Percentiles rank a stretch among this genome's conserved stretches.
phyloP scores from a whole-genome alignment of 2,797 vertebrate genomes.

The Natrix natrix region DNA sequence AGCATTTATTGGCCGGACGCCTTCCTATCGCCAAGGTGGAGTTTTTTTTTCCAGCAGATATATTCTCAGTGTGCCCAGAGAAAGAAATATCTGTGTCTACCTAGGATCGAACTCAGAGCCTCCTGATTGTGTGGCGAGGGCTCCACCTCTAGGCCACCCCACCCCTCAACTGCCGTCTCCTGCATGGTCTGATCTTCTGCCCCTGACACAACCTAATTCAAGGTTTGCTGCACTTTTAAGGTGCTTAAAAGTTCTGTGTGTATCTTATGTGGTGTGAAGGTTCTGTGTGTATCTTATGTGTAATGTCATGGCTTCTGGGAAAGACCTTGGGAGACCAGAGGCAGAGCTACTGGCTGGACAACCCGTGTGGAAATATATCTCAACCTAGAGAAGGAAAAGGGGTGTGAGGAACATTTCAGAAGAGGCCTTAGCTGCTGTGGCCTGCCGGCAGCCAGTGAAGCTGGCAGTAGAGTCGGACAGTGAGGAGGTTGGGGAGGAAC shows the following conservation, averaged over 20 bases:
- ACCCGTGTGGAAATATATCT: neutral
- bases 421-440: neutral
- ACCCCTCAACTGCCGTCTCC: neutral
- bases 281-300: neutral
- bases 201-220: neutral
- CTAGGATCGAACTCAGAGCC: no score
- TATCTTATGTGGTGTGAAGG: neutral
- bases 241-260: neutral
- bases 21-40: no score
- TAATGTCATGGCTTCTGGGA: neutral
- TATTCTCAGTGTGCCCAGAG: no score
- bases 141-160: no score
- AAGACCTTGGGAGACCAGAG: neutral
- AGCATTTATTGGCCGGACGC: no score
- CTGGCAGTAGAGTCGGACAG: no score
- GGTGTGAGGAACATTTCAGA: neutral
- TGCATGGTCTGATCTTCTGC: neutral
- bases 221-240: neutral
- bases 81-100: no score
- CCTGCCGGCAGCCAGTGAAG: no score
- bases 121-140: no score
- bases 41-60: no score
- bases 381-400: neutral
- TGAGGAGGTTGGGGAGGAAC: no score
- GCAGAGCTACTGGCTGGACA: neutral